These are phyloP conservation scores for Lethrus apterus DNA, from an alignment of 1,140 invertebrate genomes.

Conservation along the genomic window DNA sequence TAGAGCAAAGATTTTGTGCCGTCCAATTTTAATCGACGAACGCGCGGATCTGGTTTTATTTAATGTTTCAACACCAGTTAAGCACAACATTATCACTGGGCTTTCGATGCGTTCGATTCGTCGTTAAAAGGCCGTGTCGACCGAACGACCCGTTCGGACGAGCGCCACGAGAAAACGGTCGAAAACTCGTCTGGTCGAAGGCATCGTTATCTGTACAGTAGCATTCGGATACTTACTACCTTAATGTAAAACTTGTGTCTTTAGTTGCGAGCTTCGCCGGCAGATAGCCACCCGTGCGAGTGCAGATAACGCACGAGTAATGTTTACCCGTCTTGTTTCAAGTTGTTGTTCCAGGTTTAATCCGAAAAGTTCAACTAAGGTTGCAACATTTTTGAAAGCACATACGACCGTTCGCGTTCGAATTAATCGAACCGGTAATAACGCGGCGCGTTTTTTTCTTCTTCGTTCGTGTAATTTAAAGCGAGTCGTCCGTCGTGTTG, in stretches of 20 bases:
- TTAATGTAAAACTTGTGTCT: constrained; percentile 7
- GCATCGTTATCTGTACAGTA: constrained; percentile 8
- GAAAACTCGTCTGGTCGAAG: not conserved
- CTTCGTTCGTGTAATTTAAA: no score
- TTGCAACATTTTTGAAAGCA: no score
- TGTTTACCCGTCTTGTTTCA: not conserved
- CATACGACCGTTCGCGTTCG: no score
- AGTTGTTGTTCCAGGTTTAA: no score
- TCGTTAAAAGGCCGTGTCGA: not conserved
- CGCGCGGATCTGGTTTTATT: constrained; percentile 6
- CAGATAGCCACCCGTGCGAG: constrained; percentile 6
- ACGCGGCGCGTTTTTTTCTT: no score
- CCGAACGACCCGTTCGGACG: not conserved
- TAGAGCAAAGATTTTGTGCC: no score
- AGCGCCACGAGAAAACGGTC: not conserved
- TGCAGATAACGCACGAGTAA: not conserved
- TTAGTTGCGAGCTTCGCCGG: constrained; percentile 3
- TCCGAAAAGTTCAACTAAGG: no score
- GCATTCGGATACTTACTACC: not conserved
- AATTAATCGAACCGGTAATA: no score
- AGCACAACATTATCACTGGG: constrained; percentile 3
- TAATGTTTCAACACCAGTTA: constrained; percentile 8
- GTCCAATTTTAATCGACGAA: no score
- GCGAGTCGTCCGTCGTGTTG: no score
- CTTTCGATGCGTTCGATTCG: not conserved